These are phyloP conservation scores for Heterotis niloticus DNA, from an alignment of 2,113 vertebrate genomes.

Conservation along the genomic window DNA sequence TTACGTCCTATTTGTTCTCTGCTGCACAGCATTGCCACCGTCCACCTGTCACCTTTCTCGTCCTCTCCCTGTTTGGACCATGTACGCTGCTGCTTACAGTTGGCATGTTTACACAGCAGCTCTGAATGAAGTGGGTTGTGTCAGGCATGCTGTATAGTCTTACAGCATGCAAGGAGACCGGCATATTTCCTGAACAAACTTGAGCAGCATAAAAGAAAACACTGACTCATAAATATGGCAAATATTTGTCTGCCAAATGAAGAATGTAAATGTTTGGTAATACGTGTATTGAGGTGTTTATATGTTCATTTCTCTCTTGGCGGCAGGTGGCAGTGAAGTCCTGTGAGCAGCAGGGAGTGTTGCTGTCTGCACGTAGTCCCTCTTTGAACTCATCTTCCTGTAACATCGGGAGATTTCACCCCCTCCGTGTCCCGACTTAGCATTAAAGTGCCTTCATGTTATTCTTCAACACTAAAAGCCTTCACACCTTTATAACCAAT, in stretches of 20 bases:
- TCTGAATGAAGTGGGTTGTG: too few relatives aligned
- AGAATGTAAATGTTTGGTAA: too few relatives aligned
- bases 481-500: background rate
- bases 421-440: background rate
- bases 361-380: background rate
- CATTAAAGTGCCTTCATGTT: background rate
- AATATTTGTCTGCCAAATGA: too few relatives aligned
- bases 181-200: too few relatives aligned
- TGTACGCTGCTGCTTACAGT: too few relatives aligned
- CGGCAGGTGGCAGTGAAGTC: background rate
- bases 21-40: background rate
- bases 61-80: background rate
- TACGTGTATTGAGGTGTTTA: too few relatives aligned
- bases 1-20: background rate
- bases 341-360: background rate
- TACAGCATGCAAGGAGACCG: too few relatives aligned
- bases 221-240: too few relatives aligned
- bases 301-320: background rate
- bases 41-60: background rate
- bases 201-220: too few relatives aligned
- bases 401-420: background rate
- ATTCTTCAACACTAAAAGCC: background rate
- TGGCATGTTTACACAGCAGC: too few relatives aligned
- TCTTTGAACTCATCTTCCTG: conserved; percentile 12
- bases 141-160: too few relatives aligned